A percentile compares a stretch with the other conserved stretches of the same genome.
phyloP scores from a whole-genome alignment of 2,888 invertebrate species.

The Synanthedon andrenaeformis region DNA sequence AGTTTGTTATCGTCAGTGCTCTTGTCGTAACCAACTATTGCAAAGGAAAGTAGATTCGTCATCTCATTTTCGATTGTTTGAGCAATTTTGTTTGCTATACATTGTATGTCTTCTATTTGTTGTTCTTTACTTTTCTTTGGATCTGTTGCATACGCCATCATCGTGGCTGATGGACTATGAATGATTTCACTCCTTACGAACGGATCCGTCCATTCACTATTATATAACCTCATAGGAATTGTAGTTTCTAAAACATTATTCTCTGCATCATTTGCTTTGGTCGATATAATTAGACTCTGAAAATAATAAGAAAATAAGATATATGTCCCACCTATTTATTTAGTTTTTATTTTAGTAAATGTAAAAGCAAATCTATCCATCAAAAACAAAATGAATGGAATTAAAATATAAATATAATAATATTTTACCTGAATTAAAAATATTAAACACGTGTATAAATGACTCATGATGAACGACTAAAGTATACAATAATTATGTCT shows the following conservation, averaged over 20 bases:
- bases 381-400: not conserved
- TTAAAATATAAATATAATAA: not conserved
- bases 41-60: slow-evolving; percentile 38
- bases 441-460: not conserved
- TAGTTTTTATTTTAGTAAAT: not conserved
- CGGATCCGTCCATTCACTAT: slow-evolving; percentile 36
- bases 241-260: slow-evolving; percentile 16
- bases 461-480: slow-evolving; percentile 1
- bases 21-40: slow-evolving; percentile 25
- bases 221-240: not conserved
- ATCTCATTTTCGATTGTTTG: slow-evolving; percentile 43
- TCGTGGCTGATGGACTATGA: slow-evolving; percentile 34
- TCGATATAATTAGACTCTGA: not conserved
- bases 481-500: not conserved
- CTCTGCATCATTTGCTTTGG: not conserved
- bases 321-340: not conserved
- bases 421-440: not conserved
- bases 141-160: slow-evolving; percentile 41
- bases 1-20: slow-evolving; percentile 20
- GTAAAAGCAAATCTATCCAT: not conserved
- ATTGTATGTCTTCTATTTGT: slow-evolving; percentile 49
- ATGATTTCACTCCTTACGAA: slow-evolving; percentile 25
- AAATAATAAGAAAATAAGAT: not conserved
- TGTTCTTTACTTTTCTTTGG: slow-evolving; percentile 46
- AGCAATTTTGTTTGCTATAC: slow-evolving; percentile 41